These are phyloP conservation scores for Lacerta agilis DNA, from an alignment of 2,797 vertebrate species.

Conservation along the genomic window DNA sequence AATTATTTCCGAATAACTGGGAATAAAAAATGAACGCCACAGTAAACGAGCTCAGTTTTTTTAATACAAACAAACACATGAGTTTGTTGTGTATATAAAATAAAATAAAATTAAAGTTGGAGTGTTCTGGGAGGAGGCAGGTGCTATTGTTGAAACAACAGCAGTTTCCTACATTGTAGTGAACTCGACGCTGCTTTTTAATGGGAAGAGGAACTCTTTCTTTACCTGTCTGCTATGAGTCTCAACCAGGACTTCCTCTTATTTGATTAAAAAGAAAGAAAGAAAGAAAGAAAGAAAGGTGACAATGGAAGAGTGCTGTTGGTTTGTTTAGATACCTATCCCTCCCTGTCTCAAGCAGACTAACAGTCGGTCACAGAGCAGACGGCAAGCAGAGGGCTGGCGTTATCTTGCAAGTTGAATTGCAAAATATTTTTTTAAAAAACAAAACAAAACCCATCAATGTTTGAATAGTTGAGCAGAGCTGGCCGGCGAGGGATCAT, in stretches of 20 bases:
- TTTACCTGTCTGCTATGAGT: not conserved
- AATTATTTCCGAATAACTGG: conserved; percentile 1
- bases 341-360: not conserved
- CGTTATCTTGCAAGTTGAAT: not conserved
- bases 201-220: not conserved
- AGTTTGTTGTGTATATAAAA: not conserved
- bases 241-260: not conserved
- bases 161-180: not conserved
- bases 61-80: not conserved
- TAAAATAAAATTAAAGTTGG: not conserved
- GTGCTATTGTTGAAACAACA: not conserved
- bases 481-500: not conserved
- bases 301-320: not conserved
- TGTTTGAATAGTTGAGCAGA: not conserved
- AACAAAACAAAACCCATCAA: not conserved
- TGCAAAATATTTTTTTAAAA: too few species aligned
- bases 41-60: not conserved
- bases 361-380: not conserved
- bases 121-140: not conserved
- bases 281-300: not conserved
- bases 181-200: not conserved
- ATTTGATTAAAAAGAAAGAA: not conserved
- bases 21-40: conserved; percentile 10
- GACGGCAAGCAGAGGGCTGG: not conserved
- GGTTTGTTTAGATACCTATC: not conserved